Percentiles rank a stretch among this genome's conserved stretches.
phyloP scores from a whole-genome alignment of 2,797 vertebrate genomes.

The Florisuga fusca region DNA sequence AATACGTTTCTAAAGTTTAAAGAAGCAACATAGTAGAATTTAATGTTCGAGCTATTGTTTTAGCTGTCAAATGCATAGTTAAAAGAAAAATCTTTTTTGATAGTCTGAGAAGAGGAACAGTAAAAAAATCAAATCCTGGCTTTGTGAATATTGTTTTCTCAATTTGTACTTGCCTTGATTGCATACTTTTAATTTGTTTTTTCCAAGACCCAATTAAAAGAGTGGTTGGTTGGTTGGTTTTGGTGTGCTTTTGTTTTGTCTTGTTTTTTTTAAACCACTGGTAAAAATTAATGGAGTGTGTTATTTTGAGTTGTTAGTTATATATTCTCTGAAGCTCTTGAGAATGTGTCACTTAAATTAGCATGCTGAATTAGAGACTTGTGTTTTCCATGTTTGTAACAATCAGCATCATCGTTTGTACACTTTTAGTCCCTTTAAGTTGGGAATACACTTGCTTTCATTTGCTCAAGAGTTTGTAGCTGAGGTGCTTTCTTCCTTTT shows the following conservation, averaged over 20 bases:
- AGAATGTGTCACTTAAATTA: neutral
- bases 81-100: neutral
- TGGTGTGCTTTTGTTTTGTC: neutral
- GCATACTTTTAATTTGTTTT: neutral
- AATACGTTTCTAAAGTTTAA: neutral
- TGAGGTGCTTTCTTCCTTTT: neutral
- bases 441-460: neutral
- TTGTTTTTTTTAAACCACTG: neutral
- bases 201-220: neutral
- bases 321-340: neutral
- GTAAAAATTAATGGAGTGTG: neutral
- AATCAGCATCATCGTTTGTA: accelerated
- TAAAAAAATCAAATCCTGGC: neutral
- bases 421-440: neutral
- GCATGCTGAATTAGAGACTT: neutral
- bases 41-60: neutral
- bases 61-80: neutral
- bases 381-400: neutral
- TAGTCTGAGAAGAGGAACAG: neutral
- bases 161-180: neutral
- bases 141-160: neutral
- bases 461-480: neutral
- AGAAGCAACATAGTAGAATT: neutral
- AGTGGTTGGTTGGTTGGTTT: too few relatives aligned
- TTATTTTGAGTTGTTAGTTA: neutral